Evolutionary conservation across 2,797 vertebrate species (phyloP).

Genomic region (Bucorvus abyssinicus): DNA sequence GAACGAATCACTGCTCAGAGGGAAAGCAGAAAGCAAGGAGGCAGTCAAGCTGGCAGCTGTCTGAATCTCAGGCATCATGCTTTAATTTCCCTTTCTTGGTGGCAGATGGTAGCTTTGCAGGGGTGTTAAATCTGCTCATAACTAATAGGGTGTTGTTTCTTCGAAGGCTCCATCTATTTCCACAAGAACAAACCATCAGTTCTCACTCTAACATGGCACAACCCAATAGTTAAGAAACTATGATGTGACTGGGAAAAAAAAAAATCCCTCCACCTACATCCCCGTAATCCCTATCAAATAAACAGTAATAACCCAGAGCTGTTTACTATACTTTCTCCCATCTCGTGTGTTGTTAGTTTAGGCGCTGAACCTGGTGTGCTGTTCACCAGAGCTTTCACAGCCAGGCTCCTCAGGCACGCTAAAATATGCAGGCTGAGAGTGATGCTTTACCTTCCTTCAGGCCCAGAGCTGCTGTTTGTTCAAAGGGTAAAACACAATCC

Average conservation of each 20-base stretch:
- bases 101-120: constrained; percentile 61
- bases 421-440: not conserved
- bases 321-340: not conserved
- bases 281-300: not conserved
- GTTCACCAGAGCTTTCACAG: not conserved
- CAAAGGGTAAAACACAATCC: not conserved
- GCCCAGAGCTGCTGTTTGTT: not conserved
- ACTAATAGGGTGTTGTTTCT: not conserved
- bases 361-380: not conserved
- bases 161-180: not conserved
- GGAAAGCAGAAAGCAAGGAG: not conserved
- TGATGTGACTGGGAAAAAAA: not conserved
- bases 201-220: not conserved
- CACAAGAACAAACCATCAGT: not conserved
- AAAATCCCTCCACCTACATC: not conserved
- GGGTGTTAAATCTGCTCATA: constrained; percentile 48
- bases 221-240: not conserved
- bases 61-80: not conserved
- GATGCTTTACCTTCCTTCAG: not conserved
- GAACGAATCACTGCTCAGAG: not conserved
- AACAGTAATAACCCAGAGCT: not conserved
- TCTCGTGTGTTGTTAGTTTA: not conserved
- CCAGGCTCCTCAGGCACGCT: not conserved
- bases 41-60: not conserved
- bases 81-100: not conserved